phyloP scores from a whole-genome alignment of 2,888 invertebrate genomes.

The Plusia festucae region DNA sequence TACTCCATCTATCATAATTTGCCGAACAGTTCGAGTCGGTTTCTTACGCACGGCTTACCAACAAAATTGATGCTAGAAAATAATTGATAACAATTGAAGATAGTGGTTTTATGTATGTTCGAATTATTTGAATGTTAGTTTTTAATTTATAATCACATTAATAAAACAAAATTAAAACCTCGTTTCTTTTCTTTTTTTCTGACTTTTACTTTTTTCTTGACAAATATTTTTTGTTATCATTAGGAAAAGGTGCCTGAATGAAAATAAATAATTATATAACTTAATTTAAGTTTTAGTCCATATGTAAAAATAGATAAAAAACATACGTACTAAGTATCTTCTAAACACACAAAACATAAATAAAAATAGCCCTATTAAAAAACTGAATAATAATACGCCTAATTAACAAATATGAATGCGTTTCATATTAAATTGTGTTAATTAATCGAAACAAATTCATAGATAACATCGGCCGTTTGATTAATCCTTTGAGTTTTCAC shows the following conservation, averaged over 20 bases:
- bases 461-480: conserved; percentile 3
- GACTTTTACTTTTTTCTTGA: too few relatives aligned
- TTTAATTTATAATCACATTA: too few relatives aligned
- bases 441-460: neutral
- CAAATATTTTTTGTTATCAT: too few relatives aligned
- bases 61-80: conserved; percentile 44
- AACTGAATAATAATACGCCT: neutral
- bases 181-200: too few relatives aligned
- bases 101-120: neutral
- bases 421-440: conserved; percentile 4
- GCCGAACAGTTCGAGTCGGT: conserved; percentile 64
- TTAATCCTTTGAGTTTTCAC: conserved; percentile 9
- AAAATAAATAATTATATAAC: too few relatives aligned
- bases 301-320: too few relatives aligned
- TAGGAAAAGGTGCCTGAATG: too few relatives aligned
- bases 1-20: conserved; percentile 73
- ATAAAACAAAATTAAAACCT: too few relatives aligned
- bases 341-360: neutral
- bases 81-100: conserved; percentile 18
- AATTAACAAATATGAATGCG: neutral
- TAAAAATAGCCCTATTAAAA: neutral
- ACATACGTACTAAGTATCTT: too few relatives aligned
- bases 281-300: too few relatives aligned
- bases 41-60: conserved; percentile 58
- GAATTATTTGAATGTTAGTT: too few relatives aligned